Conservation (phyloP, 2,888 invertebrate genomes). For the Spisula subtruncata region DNA sequence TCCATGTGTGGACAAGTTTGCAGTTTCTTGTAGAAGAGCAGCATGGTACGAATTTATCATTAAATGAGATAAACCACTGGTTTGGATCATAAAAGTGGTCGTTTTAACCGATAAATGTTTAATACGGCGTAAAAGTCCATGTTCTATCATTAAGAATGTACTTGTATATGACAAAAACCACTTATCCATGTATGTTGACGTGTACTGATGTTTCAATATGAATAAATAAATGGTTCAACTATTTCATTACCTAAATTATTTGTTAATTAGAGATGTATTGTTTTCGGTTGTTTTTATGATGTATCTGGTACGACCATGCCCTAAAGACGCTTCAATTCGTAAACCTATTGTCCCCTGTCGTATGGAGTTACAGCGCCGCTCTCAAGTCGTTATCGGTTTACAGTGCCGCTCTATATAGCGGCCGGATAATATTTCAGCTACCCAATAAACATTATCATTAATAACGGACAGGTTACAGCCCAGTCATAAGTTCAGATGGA, state of each 20-base stretch:
- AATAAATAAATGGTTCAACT: background rate
- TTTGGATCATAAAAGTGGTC: too few relatives aligned
- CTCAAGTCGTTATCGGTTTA: too few relatives aligned
- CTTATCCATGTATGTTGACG: background rate
- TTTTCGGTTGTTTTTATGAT: background rate
- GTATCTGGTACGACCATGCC: background rate
- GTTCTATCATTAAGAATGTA: too few relatives aligned
- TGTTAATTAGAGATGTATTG: background rate
- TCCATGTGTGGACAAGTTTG: too few relatives aligned
- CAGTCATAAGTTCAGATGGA: background rate
- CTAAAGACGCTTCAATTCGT: background rate
- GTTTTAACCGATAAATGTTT: too few relatives aligned
- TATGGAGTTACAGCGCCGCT: background rate
- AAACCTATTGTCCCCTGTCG: background rate
- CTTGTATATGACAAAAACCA: too few relatives aligned
- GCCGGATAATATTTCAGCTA: background rate
- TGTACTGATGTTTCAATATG: background rate
- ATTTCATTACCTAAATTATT: background rate
- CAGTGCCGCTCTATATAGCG: conserved; percentile 16
- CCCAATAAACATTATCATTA: conserved; percentile 20
- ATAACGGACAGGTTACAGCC: background rate
- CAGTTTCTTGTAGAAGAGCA: too few relatives aligned
- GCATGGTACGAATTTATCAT: too few relatives aligned
- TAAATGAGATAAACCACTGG: too few relatives aligned
- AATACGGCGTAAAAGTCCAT: too few relatives aligned